Conservation (phyloP, 2,888 invertebrate species). For the Helicoverpa assulta region DNA sequence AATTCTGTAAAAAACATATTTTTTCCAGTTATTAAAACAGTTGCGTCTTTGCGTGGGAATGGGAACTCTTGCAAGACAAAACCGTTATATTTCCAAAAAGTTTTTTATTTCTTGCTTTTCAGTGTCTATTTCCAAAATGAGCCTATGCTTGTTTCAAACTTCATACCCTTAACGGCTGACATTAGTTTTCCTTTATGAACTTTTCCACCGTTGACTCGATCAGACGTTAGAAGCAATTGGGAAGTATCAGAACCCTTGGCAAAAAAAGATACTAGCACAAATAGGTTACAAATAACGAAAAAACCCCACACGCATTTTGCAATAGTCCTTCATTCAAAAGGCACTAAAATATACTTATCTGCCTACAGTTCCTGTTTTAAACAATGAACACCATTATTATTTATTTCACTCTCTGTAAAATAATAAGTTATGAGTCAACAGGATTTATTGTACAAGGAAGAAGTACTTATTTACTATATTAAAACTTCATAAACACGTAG, state of each 20-base stretch:
- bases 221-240: too few species aligned
- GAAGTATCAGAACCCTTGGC: too few species aligned
- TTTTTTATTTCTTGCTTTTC: too few species aligned
- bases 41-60: not conserved
- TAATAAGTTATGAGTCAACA: not conserved
- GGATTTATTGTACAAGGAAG: not conserved
- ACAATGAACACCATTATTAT: not conserved
- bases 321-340: not conserved
- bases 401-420: not conserved
- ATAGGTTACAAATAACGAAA: too few species aligned
- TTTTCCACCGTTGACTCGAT: too few species aligned
- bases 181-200: too few species aligned
- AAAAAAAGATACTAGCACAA: too few species aligned
- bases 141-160: too few species aligned
- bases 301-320: too few species aligned
- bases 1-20: not conserved
- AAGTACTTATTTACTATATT: not conserved
- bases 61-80: not conserved
- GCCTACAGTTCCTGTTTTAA: not conserved
- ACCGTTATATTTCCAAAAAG: too few species aligned
- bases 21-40: not conserved
- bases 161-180: too few species aligned
- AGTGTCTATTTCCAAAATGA: too few species aligned
- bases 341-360: not conserved
- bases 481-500: not conserved